Evolutionary conservation across 1,140 invertebrate species (phyloP), one percentile per base, ranked within the genome.

Genomic region (Drosophila equinoxialis): DNA sequence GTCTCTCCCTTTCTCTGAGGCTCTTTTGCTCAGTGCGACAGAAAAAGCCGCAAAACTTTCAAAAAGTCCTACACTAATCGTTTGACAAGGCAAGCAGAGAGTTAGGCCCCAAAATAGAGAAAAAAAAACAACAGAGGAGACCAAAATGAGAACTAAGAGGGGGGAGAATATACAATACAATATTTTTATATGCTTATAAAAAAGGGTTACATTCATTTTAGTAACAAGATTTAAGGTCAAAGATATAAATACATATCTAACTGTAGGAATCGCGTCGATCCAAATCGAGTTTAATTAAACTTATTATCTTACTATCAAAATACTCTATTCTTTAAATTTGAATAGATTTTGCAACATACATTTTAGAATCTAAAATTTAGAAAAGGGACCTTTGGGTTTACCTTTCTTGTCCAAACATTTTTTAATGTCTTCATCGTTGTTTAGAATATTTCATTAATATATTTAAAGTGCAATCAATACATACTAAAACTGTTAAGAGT

Each of bases 1-100:
- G 1, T 48, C 45, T 48, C 42, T 48, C 42, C 17, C 14, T 17
- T 5, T 48, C 17, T 13, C 14, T 20, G 3, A 11, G 41, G 65
- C 75, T 51, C 17, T 11, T 48, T 10, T n/a, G 20, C 20, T 51
- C 45, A 23, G 45, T 51, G 17, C 45, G 45, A 51, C 45, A 51
- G 17, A 51, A 51, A 81, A 81, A 86, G 76, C 83, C 83, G 83
- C 82, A 86, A 69, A 86, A 86, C 79, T 86, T 86, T 87, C 20
- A 45, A 82, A 77, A 87, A 51, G 77, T 86, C 73, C 83, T 60
- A 68, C 83, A 87, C 82, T 86, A 86, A 86, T 86, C 82, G 82
- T 65, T 73, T 59, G 71, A 78, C 74, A 77, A 71, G 57, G 55
- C 61, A 39, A 26, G 39, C 45, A 51, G 17, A 51, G 17, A 51